phyloP scores from a whole-genome alignment of 2,113 vertebrate species.

The Phylloscopus trochilus region DNA sequence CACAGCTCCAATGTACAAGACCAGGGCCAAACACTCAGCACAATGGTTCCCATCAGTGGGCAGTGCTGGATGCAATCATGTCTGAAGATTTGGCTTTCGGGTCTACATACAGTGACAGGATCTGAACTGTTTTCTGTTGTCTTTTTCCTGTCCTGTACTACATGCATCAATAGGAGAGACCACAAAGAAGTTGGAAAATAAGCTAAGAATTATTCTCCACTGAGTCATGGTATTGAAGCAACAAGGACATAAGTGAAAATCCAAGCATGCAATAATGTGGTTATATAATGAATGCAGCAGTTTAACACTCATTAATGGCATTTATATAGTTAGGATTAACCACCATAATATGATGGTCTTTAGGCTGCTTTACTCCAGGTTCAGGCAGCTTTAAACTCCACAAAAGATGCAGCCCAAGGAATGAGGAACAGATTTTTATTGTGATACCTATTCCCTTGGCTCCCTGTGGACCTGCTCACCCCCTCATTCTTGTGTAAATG shows the following conservation, averaged over 20 bases:
- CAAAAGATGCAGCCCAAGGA: background rate
- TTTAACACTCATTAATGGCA: background rate
- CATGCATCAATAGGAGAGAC: background rate
- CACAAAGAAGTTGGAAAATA: background rate
- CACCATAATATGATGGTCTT: background rate
- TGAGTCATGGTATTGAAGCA: background rate
- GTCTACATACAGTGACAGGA: background rate
- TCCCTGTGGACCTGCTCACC: background rate
- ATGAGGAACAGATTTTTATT: background rate
- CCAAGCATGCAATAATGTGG: background rate
- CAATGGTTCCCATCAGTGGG: background rate
- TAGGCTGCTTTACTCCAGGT: background rate
- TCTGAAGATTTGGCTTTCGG: background rate
- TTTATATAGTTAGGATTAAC: background rate
- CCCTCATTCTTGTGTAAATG: background rate
- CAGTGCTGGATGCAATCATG: background rate
- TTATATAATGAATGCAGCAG: background rate
- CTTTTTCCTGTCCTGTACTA: background rate
- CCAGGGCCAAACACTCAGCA: background rate
- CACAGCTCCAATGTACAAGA: background rate
- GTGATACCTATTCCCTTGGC: background rate
- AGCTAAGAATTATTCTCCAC: background rate
- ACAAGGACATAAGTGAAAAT: background rate
- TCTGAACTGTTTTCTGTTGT: background rate
- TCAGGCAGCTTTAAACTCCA: background rate